Conservation (phyloP, 2,113 vertebrate species). For the Pionites leucogaster region DNA sequence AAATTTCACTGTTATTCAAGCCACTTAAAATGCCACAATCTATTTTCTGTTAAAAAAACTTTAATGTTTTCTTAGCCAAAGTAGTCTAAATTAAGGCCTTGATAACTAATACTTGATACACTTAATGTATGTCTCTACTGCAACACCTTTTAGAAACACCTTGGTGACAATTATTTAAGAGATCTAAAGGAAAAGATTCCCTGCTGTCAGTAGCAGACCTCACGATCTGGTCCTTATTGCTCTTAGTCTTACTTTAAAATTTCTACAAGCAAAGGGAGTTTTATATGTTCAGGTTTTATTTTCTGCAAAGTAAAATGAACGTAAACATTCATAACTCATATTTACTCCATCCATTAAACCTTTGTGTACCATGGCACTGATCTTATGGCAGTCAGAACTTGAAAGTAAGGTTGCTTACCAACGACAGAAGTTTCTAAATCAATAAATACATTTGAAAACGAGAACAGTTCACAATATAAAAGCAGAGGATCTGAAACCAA, state of each 20-base stretch:
- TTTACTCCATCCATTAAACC: slow-evolving; percentile 48
- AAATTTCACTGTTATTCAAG: neutral
- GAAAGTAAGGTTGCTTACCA: slow-evolving; percentile 26
- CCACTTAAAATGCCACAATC: neutral
- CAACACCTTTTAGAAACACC: neutral
- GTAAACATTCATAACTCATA: slow-evolving; percentile 57
- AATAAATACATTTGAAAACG: slow-evolving; percentile 36
- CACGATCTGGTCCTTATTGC: neutral
- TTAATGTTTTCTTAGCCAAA: neutral
- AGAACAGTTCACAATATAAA: slow-evolving; percentile 20
- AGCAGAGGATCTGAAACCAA: neutral
- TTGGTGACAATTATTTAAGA: neutral
- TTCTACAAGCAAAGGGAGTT: slow-evolving; percentile 1
- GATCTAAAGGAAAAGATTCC: neutral
- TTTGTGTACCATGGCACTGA: slow-evolving; percentile 68
- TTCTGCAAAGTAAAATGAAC: slow-evolving; percentile 46
- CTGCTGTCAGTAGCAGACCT: neutral
- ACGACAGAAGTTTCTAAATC: slow-evolving; percentile 39
- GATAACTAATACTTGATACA: neutral
- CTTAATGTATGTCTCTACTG: neutral
- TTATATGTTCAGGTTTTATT: slow-evolving; percentile 45
- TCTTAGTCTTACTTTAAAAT: slow-evolving; percentile 14
- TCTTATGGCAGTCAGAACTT: slow-evolving; percentile 50
- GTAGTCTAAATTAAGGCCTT: neutral
- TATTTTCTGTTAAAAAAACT: neutral